These are phyloP conservation scores for Eurystomus glaucurus DNA, from an alignment of 2,797 vertebrate genomes.

Conservation along the genomic window DNA sequence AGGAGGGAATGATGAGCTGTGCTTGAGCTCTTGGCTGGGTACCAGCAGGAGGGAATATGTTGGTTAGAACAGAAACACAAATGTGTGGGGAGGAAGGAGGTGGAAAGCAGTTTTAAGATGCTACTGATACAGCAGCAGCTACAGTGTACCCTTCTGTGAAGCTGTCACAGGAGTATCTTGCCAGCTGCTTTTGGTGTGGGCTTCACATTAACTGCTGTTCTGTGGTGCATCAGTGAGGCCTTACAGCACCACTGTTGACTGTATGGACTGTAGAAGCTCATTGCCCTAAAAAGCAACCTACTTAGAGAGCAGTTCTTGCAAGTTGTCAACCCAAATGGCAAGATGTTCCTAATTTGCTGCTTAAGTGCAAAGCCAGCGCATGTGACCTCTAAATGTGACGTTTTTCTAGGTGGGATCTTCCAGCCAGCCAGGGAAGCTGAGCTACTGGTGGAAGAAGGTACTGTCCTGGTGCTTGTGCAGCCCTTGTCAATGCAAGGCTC, in stretches of 20 bases:
- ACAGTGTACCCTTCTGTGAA: background rate
- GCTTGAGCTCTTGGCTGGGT: constrained; percentile 31
- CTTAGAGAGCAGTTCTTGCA: background rate
- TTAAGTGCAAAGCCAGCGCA: background rate
- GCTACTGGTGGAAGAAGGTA: background rate
- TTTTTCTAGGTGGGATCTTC: background rate
- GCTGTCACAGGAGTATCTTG: background rate
- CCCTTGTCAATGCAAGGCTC: background rate
- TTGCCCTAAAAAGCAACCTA: background rate
- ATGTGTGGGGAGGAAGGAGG: constrained; percentile 33
- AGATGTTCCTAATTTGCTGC: background rate
- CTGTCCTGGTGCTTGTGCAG: background rate
- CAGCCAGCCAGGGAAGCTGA: background rate
- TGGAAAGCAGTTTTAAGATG: constrained; percentile 41
- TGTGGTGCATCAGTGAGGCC: background rate
- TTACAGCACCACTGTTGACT: background rate
- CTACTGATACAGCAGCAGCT: background rate
- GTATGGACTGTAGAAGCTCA: background rate
- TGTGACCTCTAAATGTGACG: background rate
- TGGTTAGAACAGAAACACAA: background rate
- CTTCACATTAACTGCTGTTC: background rate
- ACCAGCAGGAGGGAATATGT: constrained; percentile 21
- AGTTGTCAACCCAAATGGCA: background rate
- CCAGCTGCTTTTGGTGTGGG: constrained; percentile 16
- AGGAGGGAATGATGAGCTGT: background rate